Conservation (phyloP, 1,140 invertebrate species). For the Wasmannia auropunctata region DNA sequence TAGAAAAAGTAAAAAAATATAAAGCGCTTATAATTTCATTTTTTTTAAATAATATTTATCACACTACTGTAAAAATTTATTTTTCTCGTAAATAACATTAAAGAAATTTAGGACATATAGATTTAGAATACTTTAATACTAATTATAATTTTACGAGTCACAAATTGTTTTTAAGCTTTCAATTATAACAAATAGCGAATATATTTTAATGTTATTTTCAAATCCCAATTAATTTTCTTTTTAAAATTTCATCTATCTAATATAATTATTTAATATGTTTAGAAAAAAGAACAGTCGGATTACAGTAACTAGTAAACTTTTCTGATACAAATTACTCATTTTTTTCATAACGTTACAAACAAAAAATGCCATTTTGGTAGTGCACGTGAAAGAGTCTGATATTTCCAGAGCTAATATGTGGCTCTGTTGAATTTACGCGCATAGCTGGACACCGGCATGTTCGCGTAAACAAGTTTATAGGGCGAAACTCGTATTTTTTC, state of each 20-base stretch:
- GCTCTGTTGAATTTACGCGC: constrained; percentile 45
- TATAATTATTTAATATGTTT: not conserved
- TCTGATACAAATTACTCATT: not conserved
- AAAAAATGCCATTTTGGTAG: constrained; percentile 34
- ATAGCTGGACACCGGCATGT: constrained; percentile 37
- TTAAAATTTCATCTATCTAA: not conserved
- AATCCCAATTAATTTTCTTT: not conserved
- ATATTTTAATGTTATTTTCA: not conserved
- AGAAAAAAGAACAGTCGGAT: not conserved
- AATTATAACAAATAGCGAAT: not conserved
- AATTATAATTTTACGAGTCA: not conserved
- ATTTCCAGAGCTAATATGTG: constrained; percentile 43
- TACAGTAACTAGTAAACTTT: not conserved
- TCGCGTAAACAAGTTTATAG: constrained; percentile 39
- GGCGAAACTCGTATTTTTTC: constrained; percentile 13
- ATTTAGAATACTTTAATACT: not conserved
- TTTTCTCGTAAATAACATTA: not conserved
- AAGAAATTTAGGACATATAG: not conserved
- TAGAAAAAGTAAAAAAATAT: not conserved
- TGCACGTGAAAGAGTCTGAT: constrained; percentile 14
- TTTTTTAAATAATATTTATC: not conserved
- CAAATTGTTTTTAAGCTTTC: not conserved
- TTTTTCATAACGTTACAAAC: constrained; percentile 4
- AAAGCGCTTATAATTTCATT: not conserved
- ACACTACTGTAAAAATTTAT: not conserved